Evolutionary conservation across 2,113 vertebrate genomes (phyloP), one percentile per base, ranked within the genome.

Genomic region (Spilogale gracilis): DNA sequence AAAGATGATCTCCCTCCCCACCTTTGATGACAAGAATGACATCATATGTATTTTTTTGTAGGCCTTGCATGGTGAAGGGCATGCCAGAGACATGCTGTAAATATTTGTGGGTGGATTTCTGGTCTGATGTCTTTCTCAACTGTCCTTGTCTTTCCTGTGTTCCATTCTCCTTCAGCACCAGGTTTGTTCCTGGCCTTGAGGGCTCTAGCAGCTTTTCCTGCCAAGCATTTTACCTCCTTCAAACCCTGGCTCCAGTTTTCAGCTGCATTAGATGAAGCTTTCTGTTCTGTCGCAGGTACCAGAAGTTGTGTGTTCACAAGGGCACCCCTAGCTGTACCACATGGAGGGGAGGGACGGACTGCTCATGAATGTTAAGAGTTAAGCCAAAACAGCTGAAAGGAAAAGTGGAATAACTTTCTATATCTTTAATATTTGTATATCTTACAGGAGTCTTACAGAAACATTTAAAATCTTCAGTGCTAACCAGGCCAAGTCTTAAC

Each of bases 141-240:
- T 83, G 2, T 48, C 45, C 11, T 95, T 58, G 17, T 80, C 61
- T 95, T 92, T 84, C 73, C 60, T 45, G 27, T 76, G 27, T 89
- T 83, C 25, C 17, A 1, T 65, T 97, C 76, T 78, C 56, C 71
- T 84, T 94, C 69, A n/a, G 12, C 32, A 45, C 80, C 54, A 86
- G 58, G 23, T 83, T 95, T 90, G 27, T 58, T 54, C 90, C 71
- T 98, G 89, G 84, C 71, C 85, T 96, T 94, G 21, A 93, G 86
- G 32, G 54, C 81, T 89, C 20, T 17, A 80, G 74, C 95, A 74
- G 21, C 61, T 71, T 94, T 93, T 58, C 76, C 89, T 95, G 54
- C 91, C 86, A 91, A 58, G 23, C 30, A 18, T 89, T 79, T 23
- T 71, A 50, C 81, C 38, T 81, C 43, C 58, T 63, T 71, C 61